Percentiles rank a stretch among this genome's conserved stretches.
Conservation (phyloP, 2,888 invertebrate species). For the Cistogaster globosa region DNA sequence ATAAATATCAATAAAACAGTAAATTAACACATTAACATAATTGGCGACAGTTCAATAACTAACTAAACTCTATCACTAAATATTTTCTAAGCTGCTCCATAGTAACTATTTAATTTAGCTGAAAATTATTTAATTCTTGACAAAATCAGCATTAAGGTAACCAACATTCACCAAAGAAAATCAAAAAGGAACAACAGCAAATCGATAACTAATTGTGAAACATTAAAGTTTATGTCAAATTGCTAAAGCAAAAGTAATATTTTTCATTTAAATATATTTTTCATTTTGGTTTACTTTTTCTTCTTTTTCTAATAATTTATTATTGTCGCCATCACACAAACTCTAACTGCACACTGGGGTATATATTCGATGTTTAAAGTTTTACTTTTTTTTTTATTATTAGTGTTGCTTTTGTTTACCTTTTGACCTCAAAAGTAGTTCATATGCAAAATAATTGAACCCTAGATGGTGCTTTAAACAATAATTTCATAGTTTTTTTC, state of each 20-base stretch:
- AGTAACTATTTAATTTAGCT: no score
- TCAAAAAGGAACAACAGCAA: no score
- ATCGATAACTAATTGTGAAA: conserved; percentile 28
- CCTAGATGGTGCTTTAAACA: conserved; percentile 55
- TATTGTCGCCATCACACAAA: conserved; percentile 18
- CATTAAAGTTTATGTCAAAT: conserved; percentile 28
- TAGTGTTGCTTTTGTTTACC: conserved; percentile 52
- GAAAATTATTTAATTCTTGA: no score
- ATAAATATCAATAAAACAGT: no score
- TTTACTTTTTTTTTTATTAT: not conserved
- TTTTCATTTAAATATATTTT: not conserved
- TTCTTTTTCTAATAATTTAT: conserved; percentile 23
- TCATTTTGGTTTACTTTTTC: not conserved
- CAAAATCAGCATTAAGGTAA: no score
- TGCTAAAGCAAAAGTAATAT: conserved; percentile 17
- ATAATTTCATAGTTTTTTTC: conserved; percentile 7
- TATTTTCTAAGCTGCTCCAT: no score
- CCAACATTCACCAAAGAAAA: no score
- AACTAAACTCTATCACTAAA: no score
- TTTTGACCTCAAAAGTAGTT: conserved; percentile 70
- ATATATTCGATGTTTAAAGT: not conserved
- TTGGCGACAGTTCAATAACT: no score
- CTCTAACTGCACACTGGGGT: conserved; percentile 13
- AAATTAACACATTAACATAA: no score
- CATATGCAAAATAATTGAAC: conserved; percentile 70